Conservation (phyloP, 2,888 invertebrate species). For the Ophion ventricosus region DNA sequence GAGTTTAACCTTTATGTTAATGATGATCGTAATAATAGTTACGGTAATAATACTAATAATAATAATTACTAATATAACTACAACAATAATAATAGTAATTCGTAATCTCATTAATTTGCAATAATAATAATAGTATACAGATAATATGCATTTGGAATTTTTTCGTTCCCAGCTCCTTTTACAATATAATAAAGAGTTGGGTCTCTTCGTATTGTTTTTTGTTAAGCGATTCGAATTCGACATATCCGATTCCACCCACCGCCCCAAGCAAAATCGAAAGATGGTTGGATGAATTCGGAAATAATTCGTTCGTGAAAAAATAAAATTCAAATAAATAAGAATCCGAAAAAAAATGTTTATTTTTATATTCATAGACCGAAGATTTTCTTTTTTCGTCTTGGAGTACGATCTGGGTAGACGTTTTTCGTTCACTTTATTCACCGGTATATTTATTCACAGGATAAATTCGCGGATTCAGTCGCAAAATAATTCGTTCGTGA, state of each 20-base stretch:
- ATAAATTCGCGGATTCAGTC: no score
- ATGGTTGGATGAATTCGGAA: neutral
- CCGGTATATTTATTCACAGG: no score
- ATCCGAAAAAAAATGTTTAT: no score
- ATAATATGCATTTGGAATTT: neutral
- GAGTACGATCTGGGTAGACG: neutral
- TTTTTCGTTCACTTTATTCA: neutral
- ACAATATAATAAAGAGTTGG: neutral
- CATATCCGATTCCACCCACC: no score
- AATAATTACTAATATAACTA: slow-evolving; percentile 10
- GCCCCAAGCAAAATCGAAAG: neutral
- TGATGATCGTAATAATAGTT: slow-evolving; percentile 23
- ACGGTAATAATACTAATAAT: slow-evolving; percentile 25
- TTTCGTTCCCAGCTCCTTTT: neutral
- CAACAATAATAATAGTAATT: neutral
- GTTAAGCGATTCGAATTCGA: no score
- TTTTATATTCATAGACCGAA: neutral
- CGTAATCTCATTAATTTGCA: neutral
- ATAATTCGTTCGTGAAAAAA: no score
- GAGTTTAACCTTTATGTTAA: neutral
- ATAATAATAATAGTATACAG: neutral
- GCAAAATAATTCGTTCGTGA: neutral
- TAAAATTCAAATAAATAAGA: no score
- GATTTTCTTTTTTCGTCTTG: slow-evolving; percentile 3
- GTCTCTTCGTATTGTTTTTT: neutral